A percentile compares a stretch with the other conserved stretches of the same genome.
phyloP scores from a whole-genome alignment of 35 echinoderm and acorn worm species.

The Apostichopus japonicus region DNA sequence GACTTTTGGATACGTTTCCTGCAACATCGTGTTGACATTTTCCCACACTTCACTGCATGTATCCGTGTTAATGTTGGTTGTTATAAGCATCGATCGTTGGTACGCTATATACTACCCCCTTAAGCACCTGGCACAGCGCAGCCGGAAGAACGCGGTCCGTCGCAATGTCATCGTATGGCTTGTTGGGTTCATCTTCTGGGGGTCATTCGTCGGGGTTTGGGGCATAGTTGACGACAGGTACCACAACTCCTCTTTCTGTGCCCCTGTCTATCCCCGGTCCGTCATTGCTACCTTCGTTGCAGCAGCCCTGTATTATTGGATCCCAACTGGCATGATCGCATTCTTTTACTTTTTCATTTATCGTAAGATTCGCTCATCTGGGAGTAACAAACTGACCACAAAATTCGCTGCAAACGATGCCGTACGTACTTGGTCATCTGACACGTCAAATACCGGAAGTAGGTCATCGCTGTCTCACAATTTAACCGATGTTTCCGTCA shows the following conservation, averaged over 20 bases:
- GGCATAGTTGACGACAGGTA: neutral
- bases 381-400: neutral
- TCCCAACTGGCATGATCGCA: neutral
- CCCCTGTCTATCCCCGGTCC: neutral
- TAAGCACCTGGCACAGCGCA: neutral
- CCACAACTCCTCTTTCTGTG: neutral
- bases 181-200: neutral
- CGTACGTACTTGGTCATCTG: neutral
- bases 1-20: neutral
- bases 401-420: neutral
- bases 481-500: neutral
- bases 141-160: neutral
- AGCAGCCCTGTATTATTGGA: constrained; percentile 4
- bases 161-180: constrained; percentile 14
- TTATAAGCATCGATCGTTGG: constrained; percentile 4
- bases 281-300: neutral
- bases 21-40: neutral
- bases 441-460: neutral
- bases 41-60: constrained; percentile 12
- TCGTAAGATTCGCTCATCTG: constrained; percentile 24
- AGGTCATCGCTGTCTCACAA: neutral
- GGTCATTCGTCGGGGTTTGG: neutral
- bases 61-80: constrained; percentile 11
- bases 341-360: constrained; percentile 16
- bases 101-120: constrained; percentile 5